Conservation (phyloP, 2,113 vertebrate species). For the Eulacestoma nigropectus region DNA sequence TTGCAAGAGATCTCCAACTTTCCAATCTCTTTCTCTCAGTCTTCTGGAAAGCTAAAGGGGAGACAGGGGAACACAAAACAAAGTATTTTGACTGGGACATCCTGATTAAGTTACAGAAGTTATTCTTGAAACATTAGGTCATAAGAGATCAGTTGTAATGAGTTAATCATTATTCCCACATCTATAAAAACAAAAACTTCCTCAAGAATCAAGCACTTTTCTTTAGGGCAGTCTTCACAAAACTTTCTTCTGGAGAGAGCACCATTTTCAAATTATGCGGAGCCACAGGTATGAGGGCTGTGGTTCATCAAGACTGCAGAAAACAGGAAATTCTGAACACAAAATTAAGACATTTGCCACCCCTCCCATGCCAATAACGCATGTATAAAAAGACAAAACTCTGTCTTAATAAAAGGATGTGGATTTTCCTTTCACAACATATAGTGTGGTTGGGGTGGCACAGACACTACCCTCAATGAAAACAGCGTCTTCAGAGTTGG, state of each 20-base stretch:
- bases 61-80: not conserved
- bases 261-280: constrained; percentile 19
- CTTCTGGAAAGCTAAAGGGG: constrained; percentile 80
- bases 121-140: constrained; percentile 16
- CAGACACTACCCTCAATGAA: constrained; percentile 55
- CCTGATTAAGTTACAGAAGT: not conserved
- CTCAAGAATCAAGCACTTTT: not conserved
- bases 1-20: constrained; percentile 88
- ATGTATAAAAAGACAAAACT: constrained; percentile 58
- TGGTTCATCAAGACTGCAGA: constrained; percentile 28
- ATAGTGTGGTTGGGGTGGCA: constrained; percentile 54
- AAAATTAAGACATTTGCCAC: constrained; percentile 57
- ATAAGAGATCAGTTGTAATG: constrained; percentile 4
- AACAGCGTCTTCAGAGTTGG: constrained; percentile 59
- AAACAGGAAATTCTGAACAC: constrained; percentile 66
- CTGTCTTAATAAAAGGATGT: constrained; percentile 68
- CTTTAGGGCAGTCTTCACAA: constrained; percentile 4
- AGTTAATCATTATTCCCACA: constrained; percentile 42
- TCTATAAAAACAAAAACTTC: constrained; percentile 51
- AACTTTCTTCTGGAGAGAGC: constrained; percentile 12
- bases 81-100: not conserved
- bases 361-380: constrained; percentile 51
- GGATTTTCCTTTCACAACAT: constrained; percentile 68
- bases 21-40: constrained; percentile 82
- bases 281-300: constrained; percentile 52